Conservation (phyloP, 2,113 vertebrate species). For the Crocuta crocuta region DNA sequence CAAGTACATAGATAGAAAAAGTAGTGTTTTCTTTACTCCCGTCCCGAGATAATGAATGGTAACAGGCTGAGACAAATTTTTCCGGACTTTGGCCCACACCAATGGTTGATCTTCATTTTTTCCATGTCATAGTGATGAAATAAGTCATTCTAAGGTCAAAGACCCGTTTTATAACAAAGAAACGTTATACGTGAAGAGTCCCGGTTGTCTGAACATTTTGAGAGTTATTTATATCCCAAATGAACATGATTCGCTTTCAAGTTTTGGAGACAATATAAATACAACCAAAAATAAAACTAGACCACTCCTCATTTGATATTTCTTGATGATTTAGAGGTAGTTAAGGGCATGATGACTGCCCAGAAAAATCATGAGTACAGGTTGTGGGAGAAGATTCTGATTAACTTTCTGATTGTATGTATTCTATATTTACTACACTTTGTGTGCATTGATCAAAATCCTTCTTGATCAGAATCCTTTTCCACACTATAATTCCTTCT, state of each 20-base stretch:
- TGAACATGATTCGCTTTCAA: background rate
- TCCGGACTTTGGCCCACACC: background rate
- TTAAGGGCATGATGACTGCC: background rate
- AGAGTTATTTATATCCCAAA: constrained; percentile 5
- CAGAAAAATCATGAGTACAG: background rate
- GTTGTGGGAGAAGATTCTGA: background rate
- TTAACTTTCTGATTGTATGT: background rate
- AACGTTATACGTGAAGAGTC: background rate
- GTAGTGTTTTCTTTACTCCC: background rate
- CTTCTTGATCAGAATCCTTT: constrained; percentile 2
- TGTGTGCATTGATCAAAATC: background rate
- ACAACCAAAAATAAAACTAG: background rate
- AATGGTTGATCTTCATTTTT: background rate
- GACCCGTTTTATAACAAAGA: background rate
- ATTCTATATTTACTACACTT: background rate
- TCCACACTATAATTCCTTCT: background rate
- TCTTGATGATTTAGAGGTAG: background rate
- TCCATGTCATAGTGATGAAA: background rate
- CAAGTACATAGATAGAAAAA: background rate
- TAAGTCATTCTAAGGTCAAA: background rate
- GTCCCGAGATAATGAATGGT: background rate
- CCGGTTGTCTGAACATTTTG: background rate
- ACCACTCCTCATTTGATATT: background rate
- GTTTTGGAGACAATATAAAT: background rate
- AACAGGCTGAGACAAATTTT: background rate